Conservation (phyloP, 2,797 vertebrate species). For the Echiichthys vipera region DNA sequence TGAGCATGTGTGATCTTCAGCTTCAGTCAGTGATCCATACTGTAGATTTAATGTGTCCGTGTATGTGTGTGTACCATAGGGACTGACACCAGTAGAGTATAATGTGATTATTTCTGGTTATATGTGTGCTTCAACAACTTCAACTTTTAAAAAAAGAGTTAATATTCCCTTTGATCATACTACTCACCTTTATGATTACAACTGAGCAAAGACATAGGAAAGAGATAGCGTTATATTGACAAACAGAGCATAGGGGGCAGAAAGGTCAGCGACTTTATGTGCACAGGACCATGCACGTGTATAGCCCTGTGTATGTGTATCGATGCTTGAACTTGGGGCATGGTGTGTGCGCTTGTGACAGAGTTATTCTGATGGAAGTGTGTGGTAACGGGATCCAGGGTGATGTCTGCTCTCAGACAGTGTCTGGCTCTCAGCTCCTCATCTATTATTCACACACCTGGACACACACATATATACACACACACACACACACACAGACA, state of each 20-base stretch:
- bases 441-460: slow-evolving; percentile 85
- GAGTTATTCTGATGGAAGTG: slow-evolving; percentile 76
- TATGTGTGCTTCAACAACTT: slow-evolving; percentile 5
- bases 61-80: slow-evolving; percentile 6
- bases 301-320: slow-evolving; percentile 5
- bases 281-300: slow-evolving; percentile 5
- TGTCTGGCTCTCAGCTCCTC: slow-evolving; percentile 74
- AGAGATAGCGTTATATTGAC: slow-evolving; percentile 33
- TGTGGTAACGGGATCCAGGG: slow-evolving; percentile 81
- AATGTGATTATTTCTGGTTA: slow-evolving; percentile 1
- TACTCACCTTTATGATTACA: slow-evolving; percentile 32
- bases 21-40: slow-evolving; percentile 58
- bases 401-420: slow-evolving; percentile 79
- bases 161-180: slow-evolving; percentile 22
- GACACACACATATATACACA: slow-evolving; percentile 32
- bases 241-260: slow-evolving; percentile 10
- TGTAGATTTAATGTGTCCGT: slow-evolving; percentile 47
- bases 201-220: slow-evolving; percentile 13
- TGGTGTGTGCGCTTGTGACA: slow-evolving; percentile 37
- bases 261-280: slow-evolving; percentile 48
- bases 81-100: slow-evolving; percentile 15
- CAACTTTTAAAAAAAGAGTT: slow-evolving; percentile 29
- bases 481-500: slow-evolving; percentile 35
- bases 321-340: slow-evolving; percentile 9
- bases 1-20: slow-evolving; percentile 57